Evolutionary conservation across 2,888 invertebrate species (phyloP).

Genomic region (Mesoligia furuncula): DNA sequence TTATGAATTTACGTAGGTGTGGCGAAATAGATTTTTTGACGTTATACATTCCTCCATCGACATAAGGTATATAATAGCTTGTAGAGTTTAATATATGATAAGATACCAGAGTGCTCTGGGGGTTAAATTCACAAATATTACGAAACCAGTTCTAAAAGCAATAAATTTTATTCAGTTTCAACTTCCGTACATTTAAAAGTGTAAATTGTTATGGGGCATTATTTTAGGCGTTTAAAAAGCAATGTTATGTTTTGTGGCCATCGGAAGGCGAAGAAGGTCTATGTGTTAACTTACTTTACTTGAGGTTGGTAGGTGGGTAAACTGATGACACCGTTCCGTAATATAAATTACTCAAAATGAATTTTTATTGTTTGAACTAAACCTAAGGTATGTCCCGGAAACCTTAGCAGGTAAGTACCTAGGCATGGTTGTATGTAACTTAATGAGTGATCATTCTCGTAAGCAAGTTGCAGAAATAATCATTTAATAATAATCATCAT

Average conservation of each 20-base stretch:
- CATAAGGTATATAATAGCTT: conserved; percentile 14
- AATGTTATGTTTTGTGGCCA: conserved; percentile 79
- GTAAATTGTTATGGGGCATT: conserved; percentile 82
- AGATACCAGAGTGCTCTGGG: conserved; percentile 10
- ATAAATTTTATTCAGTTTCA: conserved; percentile 75
- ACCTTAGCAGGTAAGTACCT: neutral
- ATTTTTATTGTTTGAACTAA: neutral
- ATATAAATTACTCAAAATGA: conserved; percentile 8
- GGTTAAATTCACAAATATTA: conserved; percentile 49
- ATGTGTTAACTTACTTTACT: conserved; percentile 69
- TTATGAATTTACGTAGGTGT: conserved; percentile 23
- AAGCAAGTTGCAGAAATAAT: neutral
- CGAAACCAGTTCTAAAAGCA: conserved; percentile 71
- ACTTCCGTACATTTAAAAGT: conserved; percentile 81
- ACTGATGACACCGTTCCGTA: conserved; percentile 52
- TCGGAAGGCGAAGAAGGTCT: conserved; percentile 64
- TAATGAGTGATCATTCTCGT: neutral
- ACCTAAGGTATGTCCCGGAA: neutral
- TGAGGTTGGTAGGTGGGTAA: conserved; percentile 9
- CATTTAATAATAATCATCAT: neutral
- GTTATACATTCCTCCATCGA: conserved; percentile 4
- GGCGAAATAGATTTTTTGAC: neutral
- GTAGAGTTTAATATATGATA: conserved; percentile 5
- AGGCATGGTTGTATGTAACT: neutral
- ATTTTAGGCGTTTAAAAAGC: conserved; percentile 82